Base-by-base conservation (phyloP, 1,140 invertebrate species). In the Coboldia fuscipes region DNA sequence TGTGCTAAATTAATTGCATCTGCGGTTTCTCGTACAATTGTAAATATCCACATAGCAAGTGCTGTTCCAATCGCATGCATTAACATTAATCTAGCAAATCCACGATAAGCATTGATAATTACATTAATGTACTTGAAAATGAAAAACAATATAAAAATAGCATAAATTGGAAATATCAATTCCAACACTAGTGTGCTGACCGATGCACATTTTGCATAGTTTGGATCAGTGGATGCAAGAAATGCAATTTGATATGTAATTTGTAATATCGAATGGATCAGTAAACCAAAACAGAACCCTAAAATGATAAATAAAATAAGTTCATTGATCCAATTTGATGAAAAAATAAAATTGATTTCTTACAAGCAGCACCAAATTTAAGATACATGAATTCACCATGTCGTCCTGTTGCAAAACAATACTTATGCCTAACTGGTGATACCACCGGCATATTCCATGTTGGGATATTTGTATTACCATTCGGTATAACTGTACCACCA, bases 111-210 rank as follows among this genome's bases (percentile, higher is more conserved):
- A 32, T 42, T 29, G 37, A 58, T 54, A 40, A 68, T 70, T 49
- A 77, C 72, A 45, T 77, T 78, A 3, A 72, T 76, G 48, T 76
- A 78, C 50, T 79, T 79, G 50, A 77, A 78, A 37, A 75, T 68
- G 44, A 79, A 75, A 51, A 67, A 78, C 2, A 78, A 57, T 39
- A 75, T 66, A 21, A 73, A 53, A 42, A 78, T 74, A 17, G 72
- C 73, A 50, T 74, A 78, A 3, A 71, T 45, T 0, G 73, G 72
- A 42, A 68, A 65, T 12, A 75, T 42, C 14, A 75, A 46, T 38
- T 74, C 68, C 13, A 70, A 47, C 18, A 65, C 41, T 12, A 72
- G 46, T 33, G 61, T 61, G 2, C 56, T 45, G 15, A 56, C 37
- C 36, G 54, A 61, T 18, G 54, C 56, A 47, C 65, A 68, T 38